Percentiles rank a stretch among this genome's conserved stretches.
Conservation (phyloP, 92 coral and sea anemone species). For the Actinernus sp. region DNA sequence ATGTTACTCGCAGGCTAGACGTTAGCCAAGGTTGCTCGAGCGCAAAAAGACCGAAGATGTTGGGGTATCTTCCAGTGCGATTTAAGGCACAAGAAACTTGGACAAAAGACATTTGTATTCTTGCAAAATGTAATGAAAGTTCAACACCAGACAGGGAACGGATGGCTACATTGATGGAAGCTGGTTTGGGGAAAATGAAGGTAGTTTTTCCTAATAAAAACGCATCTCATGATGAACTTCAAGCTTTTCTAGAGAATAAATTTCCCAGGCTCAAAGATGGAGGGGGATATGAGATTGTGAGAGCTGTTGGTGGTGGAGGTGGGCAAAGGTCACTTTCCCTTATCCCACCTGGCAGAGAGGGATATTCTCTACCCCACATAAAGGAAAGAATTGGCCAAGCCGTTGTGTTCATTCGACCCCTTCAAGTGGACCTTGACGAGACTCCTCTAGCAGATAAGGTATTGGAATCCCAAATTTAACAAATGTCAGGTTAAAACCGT, state of each 20-base stretch:
- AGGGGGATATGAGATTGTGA: constrained; percentile 65
- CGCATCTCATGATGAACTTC: constrained; percentile 51
- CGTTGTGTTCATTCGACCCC: constrained; percentile 49
- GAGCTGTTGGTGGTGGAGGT: constrained; percentile 73
- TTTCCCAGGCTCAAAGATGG: constrained; percentile 67
- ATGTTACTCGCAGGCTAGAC: constrained; percentile 15
- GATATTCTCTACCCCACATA: constrained; percentile 49
- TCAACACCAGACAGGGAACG: constrained; percentile 52
- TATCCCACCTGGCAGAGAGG: constrained; percentile 67
- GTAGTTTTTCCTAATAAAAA: constrained; percentile 62
- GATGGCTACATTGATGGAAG: constrained; percentile 48
- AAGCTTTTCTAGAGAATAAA: constrained; percentile 54
- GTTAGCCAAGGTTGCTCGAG: not conserved
- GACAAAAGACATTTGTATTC: constrained; percentile 70
- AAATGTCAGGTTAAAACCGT: no score
- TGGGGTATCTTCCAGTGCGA: constrained; percentile 59
- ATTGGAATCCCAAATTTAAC: no score
- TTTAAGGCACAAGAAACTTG: constrained; percentile 68
- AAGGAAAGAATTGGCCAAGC: constrained; percentile 59
- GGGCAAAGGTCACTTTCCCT: constrained; percentile 47
- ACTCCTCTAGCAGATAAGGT: constrained; percentile 57
- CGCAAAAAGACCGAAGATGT: constrained; percentile 46
- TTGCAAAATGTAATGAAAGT: constrained; percentile 55
- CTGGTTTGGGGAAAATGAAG: constrained; percentile 74
- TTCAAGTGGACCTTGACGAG: constrained; percentile 59